Percentiles rank a stretch among this genome's conserved stretches.
phyloP scores from a whole-genome alignment of 2,888 invertebrate species.

The Drosophila fulvimacula region DNA sequence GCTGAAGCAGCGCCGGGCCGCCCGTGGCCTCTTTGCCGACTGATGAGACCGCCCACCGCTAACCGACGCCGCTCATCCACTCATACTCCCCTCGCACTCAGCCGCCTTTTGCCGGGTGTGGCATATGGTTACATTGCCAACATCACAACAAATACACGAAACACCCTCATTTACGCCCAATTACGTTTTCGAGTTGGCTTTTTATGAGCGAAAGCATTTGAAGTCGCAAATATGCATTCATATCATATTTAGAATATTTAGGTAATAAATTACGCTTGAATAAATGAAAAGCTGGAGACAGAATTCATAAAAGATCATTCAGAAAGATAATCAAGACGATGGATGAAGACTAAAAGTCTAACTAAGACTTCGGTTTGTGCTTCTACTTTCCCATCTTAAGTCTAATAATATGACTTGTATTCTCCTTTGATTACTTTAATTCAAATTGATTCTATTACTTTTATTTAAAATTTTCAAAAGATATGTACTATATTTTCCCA shows the following conservation, averaged over 20 bases:
- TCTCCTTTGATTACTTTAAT: no score
- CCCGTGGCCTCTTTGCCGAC: constrained; percentile 68
- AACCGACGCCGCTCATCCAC: constrained; percentile 14
- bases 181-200: constrained; percentile 74
- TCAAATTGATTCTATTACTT: no score
- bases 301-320: neutral
- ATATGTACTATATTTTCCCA: neutral
- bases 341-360: neutral
- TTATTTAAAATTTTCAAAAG: no score
- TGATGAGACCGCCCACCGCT: constrained; percentile 79
- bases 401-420: no score
- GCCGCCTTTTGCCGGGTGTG: constrained; percentile 60
- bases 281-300: neutral
- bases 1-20: constrained; percentile 42
- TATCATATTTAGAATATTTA: neutral
- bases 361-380: no score
- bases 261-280: neutral
- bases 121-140: constrained; percentile 67
- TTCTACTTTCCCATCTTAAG: no score
- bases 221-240: neutral
- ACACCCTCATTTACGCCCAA: constrained; percentile 83
- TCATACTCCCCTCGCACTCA: neutral
- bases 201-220: constrained; percentile 39
- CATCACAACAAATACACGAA: constrained; percentile 58
- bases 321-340: neutral